Conservation (phyloP, 2,113 vertebrate genomes). For the Hippocampus barbouri region DNA sequence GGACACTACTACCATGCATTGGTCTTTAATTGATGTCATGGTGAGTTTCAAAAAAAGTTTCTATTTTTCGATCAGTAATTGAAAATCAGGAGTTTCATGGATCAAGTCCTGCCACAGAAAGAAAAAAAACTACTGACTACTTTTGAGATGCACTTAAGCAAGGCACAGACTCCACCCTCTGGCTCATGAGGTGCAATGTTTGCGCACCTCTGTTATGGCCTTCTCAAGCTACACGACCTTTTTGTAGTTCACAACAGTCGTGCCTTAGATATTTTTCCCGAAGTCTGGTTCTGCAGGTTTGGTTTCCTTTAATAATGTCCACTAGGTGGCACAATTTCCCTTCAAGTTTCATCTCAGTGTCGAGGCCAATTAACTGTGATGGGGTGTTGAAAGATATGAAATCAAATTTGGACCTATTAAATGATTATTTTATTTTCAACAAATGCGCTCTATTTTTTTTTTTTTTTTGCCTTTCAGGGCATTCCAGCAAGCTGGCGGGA, state of each 20-base stretch:
- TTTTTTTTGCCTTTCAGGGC: slow-evolving; percentile 69
- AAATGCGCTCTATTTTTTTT: not conserved
- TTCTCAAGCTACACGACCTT: no score
- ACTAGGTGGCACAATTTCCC: slow-evolving; percentile 45
- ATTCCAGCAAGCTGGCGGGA: slow-evolving; percentile 94
- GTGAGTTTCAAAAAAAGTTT: slow-evolving; percentile 67
- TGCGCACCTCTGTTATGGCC: no score
- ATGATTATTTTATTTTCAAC: not conserved
- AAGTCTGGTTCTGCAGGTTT: not conserved
- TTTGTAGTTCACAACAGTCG: no score
- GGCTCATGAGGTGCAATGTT: no score
- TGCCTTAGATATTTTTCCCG: not conserved
- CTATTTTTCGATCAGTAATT: not conserved
- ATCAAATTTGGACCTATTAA: not conserved
- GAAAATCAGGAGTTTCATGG: not conserved
- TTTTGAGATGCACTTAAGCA: no score
- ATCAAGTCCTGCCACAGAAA: no score
- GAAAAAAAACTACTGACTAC: no score
- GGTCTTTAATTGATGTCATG: slow-evolving; percentile 88
- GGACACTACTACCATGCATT: slow-evolving; percentile 89
- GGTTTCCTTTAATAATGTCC: slow-evolving; percentile 10
- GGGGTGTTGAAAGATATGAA: not conserved
- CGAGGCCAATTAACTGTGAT: not conserved
- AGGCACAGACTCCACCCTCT: no score
- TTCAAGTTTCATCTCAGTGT: not conserved